Evolutionary conservation across 2,797 vertebrate genomes (phyloP).

Genomic region (Heteromormyrus szaboi): DNA sequence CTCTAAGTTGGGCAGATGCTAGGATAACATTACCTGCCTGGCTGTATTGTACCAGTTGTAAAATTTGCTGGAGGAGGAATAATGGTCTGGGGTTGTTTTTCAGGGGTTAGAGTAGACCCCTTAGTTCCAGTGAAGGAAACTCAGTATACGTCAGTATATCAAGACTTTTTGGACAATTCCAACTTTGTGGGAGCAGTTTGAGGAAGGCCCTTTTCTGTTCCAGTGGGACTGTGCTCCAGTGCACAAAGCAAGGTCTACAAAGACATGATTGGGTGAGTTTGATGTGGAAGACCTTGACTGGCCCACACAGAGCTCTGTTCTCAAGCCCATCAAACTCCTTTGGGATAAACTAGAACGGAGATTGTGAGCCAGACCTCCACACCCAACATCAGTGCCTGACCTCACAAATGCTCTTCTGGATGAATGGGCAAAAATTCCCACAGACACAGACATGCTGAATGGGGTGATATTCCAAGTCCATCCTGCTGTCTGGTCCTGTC

Average conservation of each 20-base stretch:
- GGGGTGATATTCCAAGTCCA: neutral
- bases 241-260: neutral
- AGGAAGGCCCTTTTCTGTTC: neutral
- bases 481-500: neutral
- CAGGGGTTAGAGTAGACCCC: neutral
- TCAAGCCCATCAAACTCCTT: neutral
- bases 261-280: neutral
- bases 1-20: neutral
- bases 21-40: neutral
- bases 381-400: neutral
- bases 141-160: neutral
- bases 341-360: neutral
- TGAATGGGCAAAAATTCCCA: neutral
- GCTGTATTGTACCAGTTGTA: neutral
- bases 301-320: neutral
- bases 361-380: neutral
- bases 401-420: neutral
- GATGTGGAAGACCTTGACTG: neutral
- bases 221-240: neutral
- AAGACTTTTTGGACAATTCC: neutral
- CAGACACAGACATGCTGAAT: neutral
- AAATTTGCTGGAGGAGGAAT: neutral
- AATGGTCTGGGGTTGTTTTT: neutral
- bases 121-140: neutral
- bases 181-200: neutral